phyloP scores from a whole-genome alignment of 2,797 vertebrate species.

The Poeciliopsis turneri region DNA sequence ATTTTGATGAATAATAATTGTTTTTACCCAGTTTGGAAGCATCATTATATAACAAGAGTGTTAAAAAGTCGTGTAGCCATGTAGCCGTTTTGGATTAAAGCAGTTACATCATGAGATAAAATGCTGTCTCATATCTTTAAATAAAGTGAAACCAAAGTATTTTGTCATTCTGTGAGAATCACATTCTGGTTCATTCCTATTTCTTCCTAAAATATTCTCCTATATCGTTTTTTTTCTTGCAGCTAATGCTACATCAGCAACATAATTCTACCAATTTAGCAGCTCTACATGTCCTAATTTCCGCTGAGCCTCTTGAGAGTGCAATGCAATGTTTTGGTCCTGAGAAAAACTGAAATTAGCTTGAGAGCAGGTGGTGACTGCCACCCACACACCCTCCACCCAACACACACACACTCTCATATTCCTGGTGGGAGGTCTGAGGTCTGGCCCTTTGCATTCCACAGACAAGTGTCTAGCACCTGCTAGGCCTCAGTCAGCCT shows the following conservation, averaged over 20 bases:
- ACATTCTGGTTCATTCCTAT: neutral
- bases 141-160: neutral
- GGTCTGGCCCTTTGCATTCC: constrained; percentile 76
- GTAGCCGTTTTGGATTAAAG: neutral
- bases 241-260: neutral
- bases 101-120: neutral
- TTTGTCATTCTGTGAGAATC: neutral
- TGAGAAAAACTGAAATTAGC: constrained; percentile 65
- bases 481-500: constrained; percentile 74
- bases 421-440: constrained; percentile 77
- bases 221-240: neutral
- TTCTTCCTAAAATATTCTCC: neutral
- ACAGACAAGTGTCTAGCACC: constrained; percentile 82
- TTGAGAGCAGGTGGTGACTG: constrained; percentile 75
- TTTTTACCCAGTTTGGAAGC: neutral
- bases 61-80: neutral
- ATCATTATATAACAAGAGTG: neutral
- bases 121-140: neutral
- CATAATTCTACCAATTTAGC: neutral
- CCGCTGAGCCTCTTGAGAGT: constrained; percentile 1
- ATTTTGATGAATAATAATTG: neutral
- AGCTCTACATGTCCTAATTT: constrained; percentile 13
- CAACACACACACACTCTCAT: constrained; percentile 38
- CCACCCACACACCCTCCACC: constrained; percentile 63
- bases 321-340: constrained; percentile 50